Base-by-base conservation (phyloP, 2,797 vertebrate genomes). In the Oryzias dopingdopingensis region DNA sequence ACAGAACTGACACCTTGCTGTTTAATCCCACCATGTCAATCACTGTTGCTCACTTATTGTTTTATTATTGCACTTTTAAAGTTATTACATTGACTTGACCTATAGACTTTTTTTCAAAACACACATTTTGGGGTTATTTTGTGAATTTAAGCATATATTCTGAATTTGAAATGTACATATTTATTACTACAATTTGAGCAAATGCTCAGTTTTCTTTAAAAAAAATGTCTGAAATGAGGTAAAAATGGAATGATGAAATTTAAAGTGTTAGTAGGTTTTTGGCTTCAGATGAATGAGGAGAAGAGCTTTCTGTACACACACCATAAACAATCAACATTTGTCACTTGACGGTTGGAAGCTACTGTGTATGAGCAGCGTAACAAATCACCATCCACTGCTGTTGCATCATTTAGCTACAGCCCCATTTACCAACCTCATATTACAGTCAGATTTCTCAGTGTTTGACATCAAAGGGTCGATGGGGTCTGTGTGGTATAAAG, bases 381-480 rank as follows among this genome's bases (percentile, higher is more conserved):
- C 63, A 65, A 70, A 65, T 72, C 59, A 64, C 55, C 70, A 45
- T 54, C 24, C 55, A 44, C 49, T 53, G 49, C 52, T 46, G 48
- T 80, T 75, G 64, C 74, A 74, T 81, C 62, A 79, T 72, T 76
- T 58, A 57, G 48, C 59, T 65, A 58, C 65, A 5, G 67, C 64
- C 69, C 66, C 68, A 68, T 82, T 83, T 83, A 57, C 67, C 50
- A 62, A 68, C 68, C 75, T 74, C 66, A 62, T 67, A 32, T 70
- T 73, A 64, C 67, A 72, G 52, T 56, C 68, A 59, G 56, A 67
- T 63, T 65, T 62, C 59, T 45, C 67, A 62, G 50, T 75, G 49
- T 72, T 64, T 70, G 52, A 79, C 81, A 78, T 88, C 85, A 89
- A 76, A 86, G 73, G 46, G 70, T 37, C 32, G 32, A 73, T 16